A percentile compares a stretch with the other conserved stretches of the same genome.
These are phyloP conservation scores for Sitta europaea DNA, from an alignment of 2,113 vertebrate species.

Conservation along the genomic window DNA sequence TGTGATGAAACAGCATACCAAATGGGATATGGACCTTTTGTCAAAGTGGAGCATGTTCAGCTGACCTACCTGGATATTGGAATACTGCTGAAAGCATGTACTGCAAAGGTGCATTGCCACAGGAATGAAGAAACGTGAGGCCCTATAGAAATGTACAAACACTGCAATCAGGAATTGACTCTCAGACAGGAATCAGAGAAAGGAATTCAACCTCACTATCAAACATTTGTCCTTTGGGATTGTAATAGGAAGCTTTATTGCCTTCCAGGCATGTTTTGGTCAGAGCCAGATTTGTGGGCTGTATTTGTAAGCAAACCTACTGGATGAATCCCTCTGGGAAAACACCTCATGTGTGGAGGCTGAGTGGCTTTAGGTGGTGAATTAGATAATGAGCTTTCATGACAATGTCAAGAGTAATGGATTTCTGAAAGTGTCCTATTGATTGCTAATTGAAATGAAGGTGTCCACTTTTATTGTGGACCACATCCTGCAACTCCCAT, in stretches of 20 bases:
- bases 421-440: background rate
- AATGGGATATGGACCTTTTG: background rate
- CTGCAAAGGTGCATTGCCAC: conserved; percentile 10
- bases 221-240: conserved; percentile 25
- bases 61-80: conserved; percentile 16
- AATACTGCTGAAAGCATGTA: conserved; percentile 16
- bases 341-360: background rate
- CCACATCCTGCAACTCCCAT: background rate
- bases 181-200: background rate
- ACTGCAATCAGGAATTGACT: background rate
- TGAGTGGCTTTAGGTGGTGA: background rate
- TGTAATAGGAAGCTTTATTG: background rate
- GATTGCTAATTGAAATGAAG: background rate
- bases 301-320: background rate
- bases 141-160: conserved; percentile 21
- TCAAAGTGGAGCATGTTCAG: background rate
- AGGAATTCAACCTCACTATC: conserved; percentile 10
- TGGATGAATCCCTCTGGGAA: background rate
- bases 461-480: background rate
- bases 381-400: background rate
- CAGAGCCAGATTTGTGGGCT: background rate
- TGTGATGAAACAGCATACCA: background rate
- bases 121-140: background rate
- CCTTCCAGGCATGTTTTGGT: background rate
- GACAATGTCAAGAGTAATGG: background rate